These are phyloP conservation scores for Aricia artaxerxes DNA, from an alignment of 2,888 invertebrate species.

Conservation along the genomic window DNA sequence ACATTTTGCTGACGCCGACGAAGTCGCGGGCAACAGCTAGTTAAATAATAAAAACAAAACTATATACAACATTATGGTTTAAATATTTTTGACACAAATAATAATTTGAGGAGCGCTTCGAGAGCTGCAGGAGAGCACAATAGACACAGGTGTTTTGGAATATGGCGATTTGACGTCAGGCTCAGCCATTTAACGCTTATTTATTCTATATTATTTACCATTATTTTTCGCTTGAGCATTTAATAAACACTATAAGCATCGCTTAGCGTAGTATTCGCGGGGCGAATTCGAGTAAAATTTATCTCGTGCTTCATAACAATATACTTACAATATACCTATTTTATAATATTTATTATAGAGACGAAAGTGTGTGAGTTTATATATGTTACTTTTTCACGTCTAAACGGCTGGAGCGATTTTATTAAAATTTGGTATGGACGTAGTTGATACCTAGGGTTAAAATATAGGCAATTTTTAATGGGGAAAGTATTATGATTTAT, in stretches of 20 bases:
- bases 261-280: slow-evolving; percentile 3
- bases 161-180: slow-evolving; percentile 35
- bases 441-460: too few species aligned
- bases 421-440: too few species aligned
- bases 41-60: too few species aligned
- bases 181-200: slow-evolving; percentile 31
- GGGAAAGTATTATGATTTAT: too few species aligned
- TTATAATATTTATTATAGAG: background rate
- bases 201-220: background rate
- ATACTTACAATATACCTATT: background rate
- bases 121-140: background rate
- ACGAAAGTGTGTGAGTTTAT: too few species aligned
- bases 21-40: too few species aligned
- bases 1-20: too few species aligned
- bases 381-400: too few species aligned
- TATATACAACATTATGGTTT: too few species aligned
- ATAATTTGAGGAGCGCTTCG: background rate
- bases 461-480: too few species aligned
- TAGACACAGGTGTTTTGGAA: slow-evolving; percentile 32
- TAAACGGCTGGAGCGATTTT: too few species aligned
- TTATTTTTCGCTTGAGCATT: slow-evolving; percentile 19
- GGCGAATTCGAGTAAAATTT: background rate
- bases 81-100: background rate
- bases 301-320: background rate
- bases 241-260: background rate